Conservation (phyloP, 64 coral and sea anemone species). For the Anthopleura sola region DNA sequence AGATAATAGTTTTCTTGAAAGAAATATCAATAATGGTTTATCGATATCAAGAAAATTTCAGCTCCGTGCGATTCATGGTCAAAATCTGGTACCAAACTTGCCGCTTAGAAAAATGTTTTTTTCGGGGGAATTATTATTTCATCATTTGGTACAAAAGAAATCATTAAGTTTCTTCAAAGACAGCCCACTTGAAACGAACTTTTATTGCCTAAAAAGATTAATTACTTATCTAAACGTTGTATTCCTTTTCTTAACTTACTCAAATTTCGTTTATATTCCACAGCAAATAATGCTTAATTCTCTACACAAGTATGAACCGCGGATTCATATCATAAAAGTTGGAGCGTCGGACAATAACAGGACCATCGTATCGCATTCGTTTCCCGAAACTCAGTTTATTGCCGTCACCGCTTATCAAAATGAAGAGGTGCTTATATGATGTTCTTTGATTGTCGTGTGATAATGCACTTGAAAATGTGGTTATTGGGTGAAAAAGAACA, state of each 20-base stretch:
- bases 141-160: conserved; percentile 1
- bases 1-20: background rate
- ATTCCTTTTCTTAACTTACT: background rate
- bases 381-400: conserved; percentile 92
- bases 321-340: conserved; percentile 83
- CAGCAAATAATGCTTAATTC: conserved; percentile 97
- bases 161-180: background rate
- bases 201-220: conserved; percentile 4
- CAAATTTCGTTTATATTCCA: conserved; percentile 19
- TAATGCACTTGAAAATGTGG: conserved; percentile 8
- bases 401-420: conserved; percentile 99
- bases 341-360: conserved; percentile 70
- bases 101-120: background rate
- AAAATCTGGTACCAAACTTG: background rate
- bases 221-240: conserved; percentile 9
- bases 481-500: conserved; percentile 14
- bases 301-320: conserved; percentile 95
- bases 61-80: background rate
- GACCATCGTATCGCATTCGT: conserved; percentile 78
- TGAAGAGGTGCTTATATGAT: conserved; percentile 80
- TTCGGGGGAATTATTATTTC: background rate
- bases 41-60: background rate
- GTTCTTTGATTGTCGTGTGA: background rate
- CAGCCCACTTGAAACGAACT: background rate
- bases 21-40: background rate